Evolutionary conservation across 2,888 invertebrate genomes (phyloP).

Genomic region (Aphidoletes aphidimyza): DNA sequence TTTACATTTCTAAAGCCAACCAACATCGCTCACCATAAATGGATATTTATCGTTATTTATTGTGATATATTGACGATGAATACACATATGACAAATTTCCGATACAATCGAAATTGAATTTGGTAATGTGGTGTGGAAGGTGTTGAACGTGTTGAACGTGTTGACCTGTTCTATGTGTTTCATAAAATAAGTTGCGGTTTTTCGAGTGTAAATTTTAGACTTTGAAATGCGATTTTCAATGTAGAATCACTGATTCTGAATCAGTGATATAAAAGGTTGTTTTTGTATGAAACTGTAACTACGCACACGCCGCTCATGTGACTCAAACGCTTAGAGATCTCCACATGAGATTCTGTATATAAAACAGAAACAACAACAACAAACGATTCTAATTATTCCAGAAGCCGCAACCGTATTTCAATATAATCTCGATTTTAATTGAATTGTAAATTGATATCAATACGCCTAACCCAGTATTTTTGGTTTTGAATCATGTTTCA

Average conservation of each 20-base stretch:
- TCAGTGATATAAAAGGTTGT: no score
- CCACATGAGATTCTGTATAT: neutral
- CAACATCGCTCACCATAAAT: neutral
- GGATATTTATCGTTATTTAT: neutral
- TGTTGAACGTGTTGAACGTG: no score
- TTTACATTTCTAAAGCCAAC: slow-evolving; percentile 6
- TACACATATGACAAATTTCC: neutral
- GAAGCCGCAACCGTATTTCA: slow-evolving; percentile 1
- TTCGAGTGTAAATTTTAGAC: no score
- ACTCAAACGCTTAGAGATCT: neutral
- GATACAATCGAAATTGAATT: neutral
- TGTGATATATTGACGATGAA: slow-evolving; percentile 5
- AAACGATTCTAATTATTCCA: slow-evolving; percentile 15
- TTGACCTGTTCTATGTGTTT: no score
- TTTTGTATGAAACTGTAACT: no score
- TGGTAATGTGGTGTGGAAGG: neutral
- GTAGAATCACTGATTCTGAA: no score
- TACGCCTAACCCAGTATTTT: neutral
- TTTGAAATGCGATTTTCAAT: no score
- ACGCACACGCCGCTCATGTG: neutral
- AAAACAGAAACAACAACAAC: neutral
- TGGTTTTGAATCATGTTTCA: neutral
- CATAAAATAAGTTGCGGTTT: no score
- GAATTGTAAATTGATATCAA: slow-evolving; percentile 33
- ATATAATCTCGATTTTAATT: slow-evolving; percentile 9